Conservation (phyloP, 2,888 invertebrate genomes). For the Tipula confusa region DNA sequence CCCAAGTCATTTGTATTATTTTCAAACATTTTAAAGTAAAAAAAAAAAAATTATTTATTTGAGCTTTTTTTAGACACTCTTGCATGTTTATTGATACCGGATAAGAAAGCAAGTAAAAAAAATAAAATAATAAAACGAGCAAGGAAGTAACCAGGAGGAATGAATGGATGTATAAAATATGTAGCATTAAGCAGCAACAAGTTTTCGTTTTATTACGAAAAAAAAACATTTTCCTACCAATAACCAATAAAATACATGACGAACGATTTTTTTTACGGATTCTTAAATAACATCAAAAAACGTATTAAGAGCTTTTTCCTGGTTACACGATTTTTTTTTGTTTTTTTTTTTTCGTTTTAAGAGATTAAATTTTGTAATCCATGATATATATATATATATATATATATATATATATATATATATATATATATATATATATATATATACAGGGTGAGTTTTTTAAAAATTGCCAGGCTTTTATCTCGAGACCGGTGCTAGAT, state of each 20-base stretch:
- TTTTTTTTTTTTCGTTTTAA: neutral
- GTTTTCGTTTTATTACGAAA: neutral
- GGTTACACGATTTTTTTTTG: neutral
- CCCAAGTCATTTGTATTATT: neutral
- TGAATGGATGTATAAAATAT: neutral
- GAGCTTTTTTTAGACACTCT: neutral
- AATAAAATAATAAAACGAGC: neutral
- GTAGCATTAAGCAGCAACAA: neutral
- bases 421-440: too few relatives aligned
- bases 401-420: too few relatives aligned
- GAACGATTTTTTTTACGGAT: neutral
- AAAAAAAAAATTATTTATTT: neutral
- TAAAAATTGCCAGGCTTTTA: too few relatives aligned
- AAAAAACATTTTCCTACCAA: slow-evolving; percentile 3
- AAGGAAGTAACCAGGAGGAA: neutral
- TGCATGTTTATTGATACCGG: slow-evolving; percentile 20
- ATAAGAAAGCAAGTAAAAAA: neutral
- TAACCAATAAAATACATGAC: slow-evolving; percentile 25
- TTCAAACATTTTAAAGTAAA: neutral
- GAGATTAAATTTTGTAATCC: slow-evolving; percentile 7
- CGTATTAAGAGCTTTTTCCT: neutral
- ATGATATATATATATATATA: neutral
- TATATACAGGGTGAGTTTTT: too few relatives aligned
- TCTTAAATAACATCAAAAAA: neutral
- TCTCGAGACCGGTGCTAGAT: too few relatives aligned